Base-by-base conservation (phyloP, 2,113 vertebrate genomes). In the Corythornis madagascariensis region DNA sequence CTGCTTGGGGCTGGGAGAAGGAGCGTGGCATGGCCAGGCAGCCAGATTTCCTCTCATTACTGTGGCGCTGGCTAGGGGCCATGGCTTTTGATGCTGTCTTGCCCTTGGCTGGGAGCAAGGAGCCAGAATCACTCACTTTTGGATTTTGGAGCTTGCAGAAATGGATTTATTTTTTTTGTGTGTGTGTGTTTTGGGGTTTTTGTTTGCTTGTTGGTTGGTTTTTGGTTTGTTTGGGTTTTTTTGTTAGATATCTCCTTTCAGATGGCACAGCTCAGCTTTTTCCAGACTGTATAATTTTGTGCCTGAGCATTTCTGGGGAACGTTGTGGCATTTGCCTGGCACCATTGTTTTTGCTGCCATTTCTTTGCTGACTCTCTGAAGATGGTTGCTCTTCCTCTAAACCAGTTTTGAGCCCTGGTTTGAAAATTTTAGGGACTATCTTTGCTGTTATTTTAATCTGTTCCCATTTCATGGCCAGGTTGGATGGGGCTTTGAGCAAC, bases 1-100 rank as follows among this genome's bases (percentile, higher is more conserved):
- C 57, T 57, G 50, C 64, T 57, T 4, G 0, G 61, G 48, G 26
- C 19, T 50, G 35, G 75, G 26, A 52, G 60, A 16, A 6, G n/a
- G 38, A 73, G 47, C 0, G 1, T 56, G 5, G 64, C n/a, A 7
- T 0, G 0, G 63, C n/a, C 38, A 7, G 48, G 72, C 67, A 45
- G 60, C 3, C 2, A 0, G 43, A 38, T 78, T 81, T 13, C 40
- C 63, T 90, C 87, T 66, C 59, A 38, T 55, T 66, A 40, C 35
- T 10, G 33, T 4, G 11, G 56, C 0, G 1, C 61, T 61, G 84
- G 78, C 61, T 75, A 35, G 20, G 10, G 4, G 55, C 84, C 67
- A 59, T 20, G 26, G 28, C 29, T 64, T 40, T 64, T 10, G 0
- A 35, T 1, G 0, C 67, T 60, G 40, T 18, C 70, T 89, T 10